Percentiles rank a stretch among this genome's conserved stretches.
These are phyloP conservation scores for Chrysolina americana DNA, from an alignment of 2,888 invertebrate genomes.

Conservation along the genomic window DNA sequence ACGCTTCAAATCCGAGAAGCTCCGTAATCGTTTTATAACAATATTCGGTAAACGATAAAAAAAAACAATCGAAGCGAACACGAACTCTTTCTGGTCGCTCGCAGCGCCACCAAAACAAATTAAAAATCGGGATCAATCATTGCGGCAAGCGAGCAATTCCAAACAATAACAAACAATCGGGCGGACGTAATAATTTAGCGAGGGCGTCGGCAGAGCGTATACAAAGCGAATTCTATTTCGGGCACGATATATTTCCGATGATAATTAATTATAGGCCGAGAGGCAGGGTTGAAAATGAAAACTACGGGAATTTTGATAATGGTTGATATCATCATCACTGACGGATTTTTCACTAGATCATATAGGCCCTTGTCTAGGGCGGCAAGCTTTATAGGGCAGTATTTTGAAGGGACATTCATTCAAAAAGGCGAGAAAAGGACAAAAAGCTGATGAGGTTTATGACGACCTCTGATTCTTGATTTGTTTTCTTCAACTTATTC, in stretches of 20 bases:
- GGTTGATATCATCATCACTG: too few species aligned
- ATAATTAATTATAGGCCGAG: slow-evolving; percentile 9
- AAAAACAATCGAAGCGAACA: background rate
- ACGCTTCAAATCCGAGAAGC: background rate
- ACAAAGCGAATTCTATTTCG: slow-evolving; percentile 30
- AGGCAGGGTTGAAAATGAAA: background rate
- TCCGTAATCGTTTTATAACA: slow-evolving; percentile 2
- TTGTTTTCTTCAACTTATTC: too few species aligned
- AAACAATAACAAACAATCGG: slow-evolving; percentile 37
- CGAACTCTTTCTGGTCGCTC: background rate
- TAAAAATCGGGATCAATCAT: slow-evolving; percentile 33
- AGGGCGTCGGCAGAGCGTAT: background rate
- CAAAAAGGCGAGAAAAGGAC: too few species aligned
- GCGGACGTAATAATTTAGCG: slow-evolving; percentile 25
- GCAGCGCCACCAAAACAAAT: background rate
- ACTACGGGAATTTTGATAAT: too few species aligned
- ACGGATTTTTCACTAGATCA: too few species aligned
- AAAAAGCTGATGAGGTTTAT: too few species aligned
- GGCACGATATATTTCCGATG: slow-evolving; percentile 21
- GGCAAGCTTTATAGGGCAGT: too few species aligned
- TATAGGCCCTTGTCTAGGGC: too few species aligned
- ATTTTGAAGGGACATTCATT: too few species aligned
- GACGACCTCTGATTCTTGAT: too few species aligned
- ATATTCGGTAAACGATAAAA: background rate
- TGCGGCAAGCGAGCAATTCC: slow-evolving; percentile 31